A percentile compares a stretch with the other conserved stretches of the same genome.
phyloP scores from a whole-genome alignment of 2,888 invertebrate genomes.

The Andricus curvator region DNA sequence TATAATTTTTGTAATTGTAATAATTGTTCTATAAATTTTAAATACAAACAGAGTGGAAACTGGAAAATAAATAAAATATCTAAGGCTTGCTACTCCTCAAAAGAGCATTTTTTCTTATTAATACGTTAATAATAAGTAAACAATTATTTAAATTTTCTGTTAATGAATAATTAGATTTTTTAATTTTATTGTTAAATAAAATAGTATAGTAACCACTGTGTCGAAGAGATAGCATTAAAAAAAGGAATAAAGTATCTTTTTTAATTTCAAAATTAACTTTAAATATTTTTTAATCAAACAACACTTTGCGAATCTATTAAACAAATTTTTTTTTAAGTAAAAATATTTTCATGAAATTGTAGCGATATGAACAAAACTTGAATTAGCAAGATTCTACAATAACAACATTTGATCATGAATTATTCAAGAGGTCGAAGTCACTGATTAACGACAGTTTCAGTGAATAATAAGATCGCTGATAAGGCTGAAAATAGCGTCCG shows the following conservation, averaged over 20 bases:
- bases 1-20: too few species aligned
- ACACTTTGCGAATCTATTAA: neutral
- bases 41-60: too few species aligned
- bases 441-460: neutral
- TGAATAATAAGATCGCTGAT: neutral
- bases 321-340: neutral
- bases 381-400: neutral
- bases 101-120: too few species aligned
- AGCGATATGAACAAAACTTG: neutral
- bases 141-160: too few species aligned
- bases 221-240: neutral
- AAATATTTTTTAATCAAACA: neutral
- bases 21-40: too few species aligned
- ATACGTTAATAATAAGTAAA: too few species aligned
- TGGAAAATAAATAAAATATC: too few species aligned
- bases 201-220: too few species aligned
- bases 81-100: too few species aligned
- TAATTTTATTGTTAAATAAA: too few species aligned
- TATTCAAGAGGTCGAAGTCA: neutral
- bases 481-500: neutral
- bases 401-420: neutral
- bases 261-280: neutral
- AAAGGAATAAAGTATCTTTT: neutral
- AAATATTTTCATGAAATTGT: neutral
- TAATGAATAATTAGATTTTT: too few species aligned